These are phyloP conservation scores for Hylia prasina DNA, from an alignment of 2,113 vertebrate species.

Conservation along the genomic window DNA sequence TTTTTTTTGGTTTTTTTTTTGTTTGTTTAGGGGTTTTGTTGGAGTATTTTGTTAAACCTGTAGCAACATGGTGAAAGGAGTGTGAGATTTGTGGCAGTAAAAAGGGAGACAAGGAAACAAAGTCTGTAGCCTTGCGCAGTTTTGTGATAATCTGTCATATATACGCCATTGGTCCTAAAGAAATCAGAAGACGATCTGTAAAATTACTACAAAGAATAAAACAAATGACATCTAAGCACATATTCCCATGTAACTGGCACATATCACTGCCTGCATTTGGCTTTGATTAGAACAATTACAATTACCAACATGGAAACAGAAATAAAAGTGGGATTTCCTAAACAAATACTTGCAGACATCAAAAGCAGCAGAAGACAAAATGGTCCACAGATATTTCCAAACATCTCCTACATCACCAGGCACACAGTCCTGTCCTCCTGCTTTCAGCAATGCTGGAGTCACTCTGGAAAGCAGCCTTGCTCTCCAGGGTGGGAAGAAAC, in stretches of 20 bases:
- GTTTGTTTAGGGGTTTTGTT: not conserved
- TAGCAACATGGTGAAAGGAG: not conserved
- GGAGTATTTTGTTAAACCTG: not conserved
- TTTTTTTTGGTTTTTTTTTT: too few species aligned
- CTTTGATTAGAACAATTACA: not conserved
- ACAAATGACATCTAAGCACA: not conserved
- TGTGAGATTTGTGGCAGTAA: not conserved
- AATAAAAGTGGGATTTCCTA: not conserved
- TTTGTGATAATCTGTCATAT: not conserved
- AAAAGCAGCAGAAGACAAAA: not conserved
- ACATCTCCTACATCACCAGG: not conserved
- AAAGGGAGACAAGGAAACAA: not conserved
- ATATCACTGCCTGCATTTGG: not conserved
- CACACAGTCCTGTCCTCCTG: not conserved
- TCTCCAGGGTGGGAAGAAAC: not conserved
- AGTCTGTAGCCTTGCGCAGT: not conserved
- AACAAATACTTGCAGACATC: not conserved
- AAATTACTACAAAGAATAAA: not conserved
- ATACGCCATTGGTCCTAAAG: not conserved
- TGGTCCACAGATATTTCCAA: not conserved
- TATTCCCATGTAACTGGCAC: not conserved
- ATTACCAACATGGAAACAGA: accelerated
- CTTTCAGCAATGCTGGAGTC: not conserved
- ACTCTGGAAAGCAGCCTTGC: not conserved
- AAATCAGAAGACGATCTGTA: not conserved